Percentiles rank a stretch among this genome's conserved stretches.
Conservation (phyloP, 2,888 invertebrate species). For the Ceramica pisi region DNA sequence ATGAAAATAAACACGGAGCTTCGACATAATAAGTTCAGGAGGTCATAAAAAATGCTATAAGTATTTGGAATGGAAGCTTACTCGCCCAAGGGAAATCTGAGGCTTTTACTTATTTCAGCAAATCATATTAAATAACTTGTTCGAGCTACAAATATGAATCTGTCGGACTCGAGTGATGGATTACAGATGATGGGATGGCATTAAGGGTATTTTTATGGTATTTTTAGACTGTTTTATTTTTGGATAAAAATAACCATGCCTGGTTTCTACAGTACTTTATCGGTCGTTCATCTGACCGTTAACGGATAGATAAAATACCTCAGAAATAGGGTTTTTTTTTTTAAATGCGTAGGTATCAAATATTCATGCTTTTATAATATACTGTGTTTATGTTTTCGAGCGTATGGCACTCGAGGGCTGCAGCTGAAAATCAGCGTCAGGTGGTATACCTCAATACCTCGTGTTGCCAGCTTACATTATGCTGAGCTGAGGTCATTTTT, state of each 20-base stretch:
- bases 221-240: constrained; percentile 7
- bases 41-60: constrained; percentile 68
- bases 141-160: constrained; percentile 52
- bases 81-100: constrained; percentile 69
- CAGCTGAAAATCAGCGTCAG: too few relatives aligned
- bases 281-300: too few relatives aligned
- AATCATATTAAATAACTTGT: constrained; percentile 68
- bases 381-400: too few relatives aligned
- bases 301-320: too few relatives aligned
- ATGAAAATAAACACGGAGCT: constrained; percentile 41
- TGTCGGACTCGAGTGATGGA: constrained; percentile 39
- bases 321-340: too few relatives aligned
- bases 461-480: too few relatives aligned
- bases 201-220: neutral
- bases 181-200: constrained; percentile 16
- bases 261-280: too few relatives aligned
- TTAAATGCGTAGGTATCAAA: too few relatives aligned
- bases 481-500: too few relatives aligned
- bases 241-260: neutral
- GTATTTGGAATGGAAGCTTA: constrained; percentile 59
- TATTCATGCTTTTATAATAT: too few relatives aligned
- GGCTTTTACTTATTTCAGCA: constrained; percentile 71
- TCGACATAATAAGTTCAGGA: constrained; percentile 65
- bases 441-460: too few relatives aligned
- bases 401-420: too few relatives aligned